Evolutionary conservation across 1,140 invertebrate genomes (phyloP), one percentile per base, ranked within the genome.

Genomic region (Neodiprion pinetum): DNA sequence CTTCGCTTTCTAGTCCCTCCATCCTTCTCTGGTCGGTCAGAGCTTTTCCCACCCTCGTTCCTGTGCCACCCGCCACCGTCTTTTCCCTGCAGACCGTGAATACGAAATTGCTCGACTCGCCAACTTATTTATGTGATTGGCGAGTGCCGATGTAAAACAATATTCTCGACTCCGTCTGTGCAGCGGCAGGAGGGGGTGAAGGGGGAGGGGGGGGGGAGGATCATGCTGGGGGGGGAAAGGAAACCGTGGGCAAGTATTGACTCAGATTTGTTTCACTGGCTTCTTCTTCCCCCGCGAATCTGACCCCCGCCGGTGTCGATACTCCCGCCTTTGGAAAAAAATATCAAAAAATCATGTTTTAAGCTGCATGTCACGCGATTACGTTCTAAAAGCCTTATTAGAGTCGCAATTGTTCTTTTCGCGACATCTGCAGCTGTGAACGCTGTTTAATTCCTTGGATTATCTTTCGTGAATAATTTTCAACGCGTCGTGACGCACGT

Each of bases 61-160:
- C 28, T 40, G 2, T 5, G 28, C 28, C 2, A 40, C 28, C 28
- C 28, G 7, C 14, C n/a, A 21, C 53, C 40, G 61, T 65, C 72
- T 85, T 82, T 84, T 84, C 82, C 84, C 85, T 80, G 76, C 80
- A 84, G 84, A 82, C 73, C 75, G 82, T 82, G 82, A 81, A 84
- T 84, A 81, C 77, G 77, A 82, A 85, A 82, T 85, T 82, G 76
- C 79, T 79, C 76, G 78, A 80, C 77, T 78, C 78, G 78, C 78
- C 75, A 81, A 86, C 82, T 87, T 87, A 86, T 87, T 87, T 87
- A 86, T 85, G 84, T 80, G 83, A 85, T 84, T 81, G 83, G 79
- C 79, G 72, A 75, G 23, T 48, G 74, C 74, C 78, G 74, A 81
- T 80, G 80, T 76, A 75, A 84, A 86, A 86, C 84, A 82, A 84